phyloP scores from a whole-genome alignment of 2,113 vertebrate genomes.

The Hypocryptadius cinnamomeus region DNA sequence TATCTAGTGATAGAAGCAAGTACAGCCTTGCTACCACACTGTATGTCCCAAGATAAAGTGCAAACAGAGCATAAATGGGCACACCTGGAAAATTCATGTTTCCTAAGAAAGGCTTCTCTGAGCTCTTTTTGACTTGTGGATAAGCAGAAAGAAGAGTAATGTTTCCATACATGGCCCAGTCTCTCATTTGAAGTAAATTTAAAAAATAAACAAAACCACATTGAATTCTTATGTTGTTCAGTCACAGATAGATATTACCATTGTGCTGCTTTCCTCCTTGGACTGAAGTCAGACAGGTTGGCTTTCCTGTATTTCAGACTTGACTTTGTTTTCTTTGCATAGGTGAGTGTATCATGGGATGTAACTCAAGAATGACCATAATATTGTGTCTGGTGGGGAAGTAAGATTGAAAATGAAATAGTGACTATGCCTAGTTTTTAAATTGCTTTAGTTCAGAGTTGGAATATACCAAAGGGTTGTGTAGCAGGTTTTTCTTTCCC shows the following conservation, averaged over 20 bases:
- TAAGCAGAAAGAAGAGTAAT: neutral
- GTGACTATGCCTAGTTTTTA: neutral
- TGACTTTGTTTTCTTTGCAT: neutral
- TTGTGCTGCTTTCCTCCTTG: neutral
- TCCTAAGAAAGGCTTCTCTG: neutral
- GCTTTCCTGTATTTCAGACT: neutral
- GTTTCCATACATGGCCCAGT: neutral
- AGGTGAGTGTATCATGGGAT: neutral
- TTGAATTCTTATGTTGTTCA: neutral
- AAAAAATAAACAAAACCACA: neutral
- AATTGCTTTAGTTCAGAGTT: neutral
- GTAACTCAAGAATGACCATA: neutral
- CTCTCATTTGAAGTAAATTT: neutral
- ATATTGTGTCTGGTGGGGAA: neutral
- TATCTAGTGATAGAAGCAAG: neutral
- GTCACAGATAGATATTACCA: rapidly evolving
- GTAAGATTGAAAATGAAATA: neutral
- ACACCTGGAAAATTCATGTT: neutral
- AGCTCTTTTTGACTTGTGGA: neutral
- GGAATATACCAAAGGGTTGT: neutral
- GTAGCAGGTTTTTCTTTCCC: neutral
- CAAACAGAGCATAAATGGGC: neutral
- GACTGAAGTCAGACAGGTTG: neutral
- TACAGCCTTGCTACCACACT: neutral
- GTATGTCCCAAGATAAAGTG: neutral